Evolutionary conservation across 2,888 invertebrate species (phyloP), one percentile per base, ranked within the genome.

Genomic region (Sarcophaga subvicina): DNA sequence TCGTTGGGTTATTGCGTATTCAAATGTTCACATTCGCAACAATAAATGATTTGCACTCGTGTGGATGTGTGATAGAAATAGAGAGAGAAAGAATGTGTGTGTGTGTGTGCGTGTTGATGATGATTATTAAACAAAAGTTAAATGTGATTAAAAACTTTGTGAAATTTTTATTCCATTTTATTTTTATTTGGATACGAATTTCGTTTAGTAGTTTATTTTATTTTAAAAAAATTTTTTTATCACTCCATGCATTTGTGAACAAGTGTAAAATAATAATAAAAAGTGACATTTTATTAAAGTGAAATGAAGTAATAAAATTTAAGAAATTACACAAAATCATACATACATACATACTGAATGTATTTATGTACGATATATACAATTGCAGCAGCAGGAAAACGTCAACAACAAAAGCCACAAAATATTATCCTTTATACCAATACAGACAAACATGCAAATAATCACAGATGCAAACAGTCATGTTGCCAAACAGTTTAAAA

Each of bases 281-380:
- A 79, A 75, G 81, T 84, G 87, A 79, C 84, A 87, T 83, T 86
- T 86, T 83, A 81, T 84, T 83, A 87, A 83, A 87, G 66, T 81
- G 73, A 87, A 87, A 81, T 87, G 62, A 84, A 87, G 78, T 81
- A 84, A 87, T 87, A 84, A 87, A 81, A 81, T 84, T 83, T 83
- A 84, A 87, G 73, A 86, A 87, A 78, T 83, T 80, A 62, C 66
- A 77, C 67, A 82, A 59, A 76, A 70, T 54, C 22, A 60, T 54
- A 14, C n/a, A 62, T 67, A 62, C 75, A 66, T 37, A 27, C 37
- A 37, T 37, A 37, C 37, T 4, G 6, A 37, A 37, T 37, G 27
- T 27, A 27, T 27, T 27, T 27, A 27, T 37, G 37, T 37, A 37
- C 37, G 27, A 27, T 27, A 27, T 27, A 27, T 27, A 27, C 37